Percentiles rank a stretch among this genome's conserved stretches.
These are phyloP conservation scores for Iphiclides podalirius DNA, from an alignment of 2,888 invertebrate genomes.

Conservation along the genomic window DNA sequence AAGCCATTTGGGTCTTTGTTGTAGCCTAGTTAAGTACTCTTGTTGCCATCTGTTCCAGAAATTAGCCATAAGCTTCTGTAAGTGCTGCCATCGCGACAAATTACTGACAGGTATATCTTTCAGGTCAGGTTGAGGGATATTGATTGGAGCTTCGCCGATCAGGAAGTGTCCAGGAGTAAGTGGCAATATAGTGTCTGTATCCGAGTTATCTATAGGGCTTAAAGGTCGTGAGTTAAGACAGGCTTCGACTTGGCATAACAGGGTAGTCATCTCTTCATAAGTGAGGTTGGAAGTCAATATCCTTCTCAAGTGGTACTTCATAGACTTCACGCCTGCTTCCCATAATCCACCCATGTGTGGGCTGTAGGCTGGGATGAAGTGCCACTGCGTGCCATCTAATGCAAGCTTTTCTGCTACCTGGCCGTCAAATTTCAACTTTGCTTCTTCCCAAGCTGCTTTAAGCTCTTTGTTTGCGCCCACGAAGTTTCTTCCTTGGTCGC, in stretches of 20 bases:
- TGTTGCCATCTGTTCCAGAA: not conserved
- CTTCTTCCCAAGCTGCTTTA: constrained; percentile 19
- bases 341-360: constrained; percentile 30
- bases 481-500: constrained; percentile 30
- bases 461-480: constrained; percentile 28
- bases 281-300: constrained; percentile 23
- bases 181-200: not conserved
- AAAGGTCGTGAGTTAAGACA: constrained; percentile 29
- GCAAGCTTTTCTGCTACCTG: constrained; percentile 13
- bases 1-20: not conserved
- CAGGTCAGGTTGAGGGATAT: not conserved
- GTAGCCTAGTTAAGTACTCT: constrained; percentile 10
- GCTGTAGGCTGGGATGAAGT: constrained; percentile 29
- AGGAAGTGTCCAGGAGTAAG: constrained; percentile 1
- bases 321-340: constrained; percentile 29
- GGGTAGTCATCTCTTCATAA: constrained; percentile 26
- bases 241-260: constrained; percentile 21
- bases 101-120: not conserved
- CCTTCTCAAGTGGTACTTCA: constrained; percentile 25
- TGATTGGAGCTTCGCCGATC: not conserved
- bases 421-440: constrained; percentile 16
- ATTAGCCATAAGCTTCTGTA: not conserved
- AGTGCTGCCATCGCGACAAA: not conserved
- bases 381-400: constrained; percentile 28
- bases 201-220: not conserved